These are phyloP conservation scores for Acromyrmex echinatior DNA, from an alignment of 1,140 invertebrate species.

Conservation along the genomic window DNA sequence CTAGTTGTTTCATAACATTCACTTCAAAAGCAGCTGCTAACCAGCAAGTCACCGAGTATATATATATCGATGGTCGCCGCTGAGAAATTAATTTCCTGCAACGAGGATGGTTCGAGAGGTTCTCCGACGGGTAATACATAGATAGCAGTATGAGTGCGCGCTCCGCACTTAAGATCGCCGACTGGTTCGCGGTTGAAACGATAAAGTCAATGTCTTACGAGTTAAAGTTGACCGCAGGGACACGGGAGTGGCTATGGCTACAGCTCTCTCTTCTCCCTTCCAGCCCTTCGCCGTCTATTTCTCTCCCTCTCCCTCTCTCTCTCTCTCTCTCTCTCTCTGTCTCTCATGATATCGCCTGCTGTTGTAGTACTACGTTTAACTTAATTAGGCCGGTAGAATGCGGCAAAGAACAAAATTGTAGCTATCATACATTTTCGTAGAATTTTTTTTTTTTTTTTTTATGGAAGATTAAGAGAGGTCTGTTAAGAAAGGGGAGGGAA, in stretches of 20 bases:
- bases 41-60: slow-evolving; percentile 52
- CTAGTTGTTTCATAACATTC: neutral
- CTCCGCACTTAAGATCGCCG: slow-evolving; percentile 72
- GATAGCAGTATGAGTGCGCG: slow-evolving; percentile 54
- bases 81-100: slow-evolving; percentile 76
- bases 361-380: slow-evolving; percentile 3
- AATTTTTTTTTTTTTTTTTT: neutral
- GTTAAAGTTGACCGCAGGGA: slow-evolving; percentile 53
- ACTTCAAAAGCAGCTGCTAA: neutral
- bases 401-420: slow-evolving; percentile 19
- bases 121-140: slow-evolving; percentile 70
- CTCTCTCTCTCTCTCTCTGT: neutral
- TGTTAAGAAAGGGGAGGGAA: neutral
- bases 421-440: slow-evolving; percentile 20
- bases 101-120: slow-evolving; percentile 66
- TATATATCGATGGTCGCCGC: slow-evolving; percentile 63
- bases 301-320: neutral
- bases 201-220: slow-evolving; percentile 76
- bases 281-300: neutral
- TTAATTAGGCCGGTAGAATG: slow-evolving; percentile 36
- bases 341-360: neutral
- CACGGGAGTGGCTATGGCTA: slow-evolving; percentile 43
- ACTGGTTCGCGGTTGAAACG: slow-evolving; percentile 73
- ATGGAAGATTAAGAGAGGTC: neutral
- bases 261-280: neutral